A percentile compares a stretch with the other conserved stretches of the same genome.
These are phyloP conservation scores for Lasioglossum baleicum DNA, from an alignment of 1,140 invertebrate genomes.

Conservation along the genomic window DNA sequence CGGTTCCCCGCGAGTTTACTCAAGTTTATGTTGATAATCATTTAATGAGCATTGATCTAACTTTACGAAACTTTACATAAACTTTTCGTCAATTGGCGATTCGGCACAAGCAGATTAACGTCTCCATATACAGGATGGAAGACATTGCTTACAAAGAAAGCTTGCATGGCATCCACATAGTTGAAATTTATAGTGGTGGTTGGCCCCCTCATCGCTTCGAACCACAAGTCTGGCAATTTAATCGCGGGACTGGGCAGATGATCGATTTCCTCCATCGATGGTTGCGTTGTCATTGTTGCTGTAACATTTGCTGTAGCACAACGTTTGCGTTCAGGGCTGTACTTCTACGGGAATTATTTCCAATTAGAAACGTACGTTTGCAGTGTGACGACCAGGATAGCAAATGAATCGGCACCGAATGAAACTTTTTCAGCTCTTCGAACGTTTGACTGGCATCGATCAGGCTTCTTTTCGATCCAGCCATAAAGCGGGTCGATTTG, in stretches of 20 bases:
- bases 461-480: constrained; percentile 65
- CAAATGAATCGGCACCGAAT: constrained; percentile 65
- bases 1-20: too few relatives aligned
- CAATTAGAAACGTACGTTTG: constrained; percentile 61
- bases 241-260: constrained; percentile 70
- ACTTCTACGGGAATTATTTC: too few relatives aligned
- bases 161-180: constrained; percentile 77
- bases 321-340: too few relatives aligned
- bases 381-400: constrained; percentile 70
- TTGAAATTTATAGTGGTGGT: constrained; percentile 60
- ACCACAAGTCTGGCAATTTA: constrained; percentile 46
- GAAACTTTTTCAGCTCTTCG: constrained; percentile 71
- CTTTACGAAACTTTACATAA: too few relatives aligned
- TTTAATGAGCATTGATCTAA: too few relatives aligned
- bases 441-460: constrained; percentile 71
- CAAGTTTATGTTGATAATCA: too few relatives aligned
- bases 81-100: too few relatives aligned
- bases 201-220: constrained; percentile 52
- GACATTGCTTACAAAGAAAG: constrained; percentile 73
- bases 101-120: too few relatives aligned
- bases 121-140: too few relatives aligned
- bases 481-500: constrained; percentile 81
- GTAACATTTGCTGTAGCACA: not conserved
- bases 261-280: constrained; percentile 68
- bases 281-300: constrained; percentile 14